Evolutionary conservation across 2,888 invertebrate genomes (phyloP).

Genomic region (Drosophila pseudotakahashii): DNA sequence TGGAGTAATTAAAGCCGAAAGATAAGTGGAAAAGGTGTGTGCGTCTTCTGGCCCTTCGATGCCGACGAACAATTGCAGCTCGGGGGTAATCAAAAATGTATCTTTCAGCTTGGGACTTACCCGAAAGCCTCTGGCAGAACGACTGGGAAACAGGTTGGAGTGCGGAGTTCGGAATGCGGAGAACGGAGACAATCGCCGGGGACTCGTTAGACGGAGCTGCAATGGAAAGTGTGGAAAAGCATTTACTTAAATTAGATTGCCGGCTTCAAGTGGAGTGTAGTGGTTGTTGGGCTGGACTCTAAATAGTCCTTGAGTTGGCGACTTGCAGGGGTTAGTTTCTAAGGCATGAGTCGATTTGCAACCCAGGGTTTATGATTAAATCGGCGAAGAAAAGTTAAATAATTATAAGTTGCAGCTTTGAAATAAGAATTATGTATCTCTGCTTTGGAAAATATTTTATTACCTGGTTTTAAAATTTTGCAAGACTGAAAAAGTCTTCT

Average conservation of each 20-base stretch:
- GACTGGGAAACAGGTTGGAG: conserved; percentile 7
- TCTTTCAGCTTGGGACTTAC: conserved; percentile 44
- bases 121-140: conserved; percentile 21
- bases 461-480: no score
- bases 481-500: no score
- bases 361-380: not conserved
- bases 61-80: conserved; percentile 45
- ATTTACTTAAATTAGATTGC: conserved; percentile 69
- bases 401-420: no score
- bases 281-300: conserved; percentile 10
- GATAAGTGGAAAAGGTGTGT: conserved; percentile 25
- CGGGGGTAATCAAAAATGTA: conserved; percentile 65
- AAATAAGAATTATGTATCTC: no score
- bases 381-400: not conserved
- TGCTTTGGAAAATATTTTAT: no score
- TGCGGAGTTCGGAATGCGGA: not conserved
- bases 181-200: conserved; percentile 39
- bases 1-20: conserved; percentile 42
- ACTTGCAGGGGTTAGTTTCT: not conserved
- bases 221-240: conserved; percentile 36
- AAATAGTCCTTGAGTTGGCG: not conserved
- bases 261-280: conserved; percentile 17
- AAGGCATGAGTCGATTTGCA: not conserved
- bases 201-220: conserved; percentile 66
- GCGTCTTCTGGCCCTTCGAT: conserved; percentile 23